Evolutionary conservation across 2,113 vertebrate genomes (phyloP).

Genomic region (Lepisosteus osseus): DNA sequence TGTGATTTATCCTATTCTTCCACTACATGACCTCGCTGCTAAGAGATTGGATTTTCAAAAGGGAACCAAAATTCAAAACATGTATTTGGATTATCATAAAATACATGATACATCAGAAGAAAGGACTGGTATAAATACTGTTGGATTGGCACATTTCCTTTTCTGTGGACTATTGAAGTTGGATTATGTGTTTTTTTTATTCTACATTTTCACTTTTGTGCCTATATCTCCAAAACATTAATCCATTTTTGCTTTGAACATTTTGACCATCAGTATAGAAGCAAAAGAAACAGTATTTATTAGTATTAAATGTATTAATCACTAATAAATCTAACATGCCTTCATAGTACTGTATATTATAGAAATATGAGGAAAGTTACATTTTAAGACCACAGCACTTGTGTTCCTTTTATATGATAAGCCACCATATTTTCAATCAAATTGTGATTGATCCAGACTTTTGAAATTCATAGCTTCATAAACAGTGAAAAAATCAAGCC

Average conservation of each 20-base stretch:
- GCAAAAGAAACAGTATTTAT: no score
- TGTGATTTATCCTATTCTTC: background rate
- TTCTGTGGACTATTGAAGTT: background rate
- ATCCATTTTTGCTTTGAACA: no score
- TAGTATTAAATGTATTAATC: no score
- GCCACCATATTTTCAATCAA: background rate
- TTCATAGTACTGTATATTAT: no score
- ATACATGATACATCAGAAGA: constrained; percentile 1
- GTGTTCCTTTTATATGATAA: background rate
- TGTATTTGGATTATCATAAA: background rate
- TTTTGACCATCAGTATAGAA: no score
- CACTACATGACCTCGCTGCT: background rate
- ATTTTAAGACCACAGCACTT: no score
- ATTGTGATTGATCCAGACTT: background rate
- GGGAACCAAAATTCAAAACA: background rate
- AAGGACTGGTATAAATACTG: background rate
- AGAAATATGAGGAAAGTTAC: no score
- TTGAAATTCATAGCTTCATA: background rate
- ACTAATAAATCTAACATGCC: no score
- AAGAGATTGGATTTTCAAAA: constrained; percentile 13
- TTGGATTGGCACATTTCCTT: background rate
- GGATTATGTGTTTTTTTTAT: no score
- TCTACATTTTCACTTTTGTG: background rate
- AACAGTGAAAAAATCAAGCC: background rate
- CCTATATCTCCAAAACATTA: background rate